Conservation (phyloP, 2,113 vertebrate species). For the Irena cyanogastra region DNA sequence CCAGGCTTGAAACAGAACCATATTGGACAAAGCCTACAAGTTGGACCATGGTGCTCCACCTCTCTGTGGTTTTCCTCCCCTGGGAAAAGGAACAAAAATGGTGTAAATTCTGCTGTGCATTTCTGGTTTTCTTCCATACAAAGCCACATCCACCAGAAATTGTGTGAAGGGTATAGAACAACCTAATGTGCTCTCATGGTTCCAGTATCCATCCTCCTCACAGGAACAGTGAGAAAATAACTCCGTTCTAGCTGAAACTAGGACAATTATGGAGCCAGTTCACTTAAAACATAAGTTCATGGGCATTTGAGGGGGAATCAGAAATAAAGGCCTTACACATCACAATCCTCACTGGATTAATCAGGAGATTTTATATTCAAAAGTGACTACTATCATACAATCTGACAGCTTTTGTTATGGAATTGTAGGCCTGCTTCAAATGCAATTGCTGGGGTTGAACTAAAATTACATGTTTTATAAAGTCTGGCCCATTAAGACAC, state of each 20-base stretch:
- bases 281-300: not conserved
- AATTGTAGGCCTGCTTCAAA: not conserved
- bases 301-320: not conserved
- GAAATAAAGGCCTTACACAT: not conserved
- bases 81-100: not conserved
- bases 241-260: not conserved
- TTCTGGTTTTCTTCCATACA: not conserved
- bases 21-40: not conserved
- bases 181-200: not conserved
- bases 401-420: not conserved
- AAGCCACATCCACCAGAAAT: not conserved
- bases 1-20: not conserved
- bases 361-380: not conserved
- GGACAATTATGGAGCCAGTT: not conserved
- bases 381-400: not conserved
- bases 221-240: not conserved
- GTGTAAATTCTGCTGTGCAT: not conserved
- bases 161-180: not conserved
- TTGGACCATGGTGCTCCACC: not conserved
- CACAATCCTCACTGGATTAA: not conserved
- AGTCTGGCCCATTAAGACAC: not conserved
- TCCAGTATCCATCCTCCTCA: not conserved
- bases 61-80: not conserved
- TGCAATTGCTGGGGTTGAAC: not conserved
- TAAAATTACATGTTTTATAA: not conserved